phyloP scores from a whole-genome alignment of 2,113 vertebrate genomes.

The Lipophrys pholis region DNA sequence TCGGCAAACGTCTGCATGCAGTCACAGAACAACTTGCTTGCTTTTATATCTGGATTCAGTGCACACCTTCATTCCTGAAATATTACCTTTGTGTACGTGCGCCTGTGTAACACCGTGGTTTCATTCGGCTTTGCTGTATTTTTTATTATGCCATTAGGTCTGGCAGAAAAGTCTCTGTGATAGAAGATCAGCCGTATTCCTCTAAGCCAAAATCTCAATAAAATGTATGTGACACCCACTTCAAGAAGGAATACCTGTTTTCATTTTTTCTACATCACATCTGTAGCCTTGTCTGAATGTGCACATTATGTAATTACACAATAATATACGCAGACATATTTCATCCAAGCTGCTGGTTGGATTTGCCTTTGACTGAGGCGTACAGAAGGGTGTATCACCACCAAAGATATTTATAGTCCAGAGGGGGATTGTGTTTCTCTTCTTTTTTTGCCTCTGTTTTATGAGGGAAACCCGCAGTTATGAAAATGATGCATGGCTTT shows the following conservation, averaged over 20 bases:
- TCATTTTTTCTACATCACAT: conserved; percentile 45
- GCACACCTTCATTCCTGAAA: not conserved
- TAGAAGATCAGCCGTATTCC: conserved; percentile 39
- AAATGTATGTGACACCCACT: conserved; percentile 13
- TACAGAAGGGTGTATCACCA: conserved; percentile 55
- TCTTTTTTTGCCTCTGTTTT: conserved; percentile 5
- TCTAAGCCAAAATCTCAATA: conserved; percentile 42
- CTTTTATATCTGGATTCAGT: conserved; percentile 8
- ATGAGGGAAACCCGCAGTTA: conserved; percentile 62
- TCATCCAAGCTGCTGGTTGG: conserved; percentile 39
- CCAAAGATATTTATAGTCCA: conserved; percentile 66
- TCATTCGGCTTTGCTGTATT: conserved; percentile 15
- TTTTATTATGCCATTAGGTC: conserved; percentile 18
- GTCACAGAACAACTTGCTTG: not conserved
- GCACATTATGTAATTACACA: conserved; percentile 63
- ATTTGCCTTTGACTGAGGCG: conserved; percentile 57
- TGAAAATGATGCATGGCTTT: conserved; percentile 71
- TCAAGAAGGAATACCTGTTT: conserved; percentile 32
- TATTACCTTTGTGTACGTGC: conserved; percentile 13
- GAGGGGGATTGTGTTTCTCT: conserved; percentile 14
- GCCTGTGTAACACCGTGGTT: not conserved
- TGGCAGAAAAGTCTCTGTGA: conserved; percentile 28
- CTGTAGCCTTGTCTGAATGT: conserved; percentile 42
- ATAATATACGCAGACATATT: conserved; percentile 47
- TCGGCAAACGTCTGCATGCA: conserved; percentile 30